phyloP scores from a whole-genome alignment of 2,113 vertebrate genomes.

The Bolborhynchus lineola region DNA sequence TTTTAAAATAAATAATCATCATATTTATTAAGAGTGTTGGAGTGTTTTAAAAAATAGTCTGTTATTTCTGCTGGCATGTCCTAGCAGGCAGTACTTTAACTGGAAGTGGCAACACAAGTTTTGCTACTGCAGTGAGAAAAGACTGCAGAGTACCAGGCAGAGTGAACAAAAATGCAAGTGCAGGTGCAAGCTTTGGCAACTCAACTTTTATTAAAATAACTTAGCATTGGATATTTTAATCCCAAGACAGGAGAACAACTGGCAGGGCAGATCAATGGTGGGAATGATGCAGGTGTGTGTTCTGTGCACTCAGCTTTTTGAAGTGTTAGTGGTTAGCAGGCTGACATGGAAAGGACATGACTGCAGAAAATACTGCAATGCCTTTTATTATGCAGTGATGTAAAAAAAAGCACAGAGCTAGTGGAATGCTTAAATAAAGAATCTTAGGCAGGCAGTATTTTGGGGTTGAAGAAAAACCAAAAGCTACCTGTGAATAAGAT shows the following conservation, averaged over 20 bases:
- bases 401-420: not conserved
- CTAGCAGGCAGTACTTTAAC: not conserved
- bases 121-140: not conserved
- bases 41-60: not conserved
- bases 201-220: constrained; percentile 60
- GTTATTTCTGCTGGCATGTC: not conserved
- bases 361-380: not conserved
- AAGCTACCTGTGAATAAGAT: not conserved
- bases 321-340: not conserved
- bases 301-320: constrained; percentile 33
- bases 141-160: not conserved
- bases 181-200: constrained; percentile 46
- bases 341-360: not conserved
- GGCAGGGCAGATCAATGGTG: not conserved
- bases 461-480: not conserved
- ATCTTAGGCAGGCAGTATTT: not conserved
- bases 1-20: not conserved
- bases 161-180: constrained; percentile 6
- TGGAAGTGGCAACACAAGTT: not conserved
- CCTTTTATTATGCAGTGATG: not conserved
- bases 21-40: not conserved
- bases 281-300: constrained; percentile 28
- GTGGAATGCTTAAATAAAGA: not conserved
- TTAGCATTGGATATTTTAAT: not conserved
- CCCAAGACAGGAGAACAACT: not conserved